Conservation (phyloP, 2,797 vertebrate genomes). For the Semaprochilodus insignis region DNA sequence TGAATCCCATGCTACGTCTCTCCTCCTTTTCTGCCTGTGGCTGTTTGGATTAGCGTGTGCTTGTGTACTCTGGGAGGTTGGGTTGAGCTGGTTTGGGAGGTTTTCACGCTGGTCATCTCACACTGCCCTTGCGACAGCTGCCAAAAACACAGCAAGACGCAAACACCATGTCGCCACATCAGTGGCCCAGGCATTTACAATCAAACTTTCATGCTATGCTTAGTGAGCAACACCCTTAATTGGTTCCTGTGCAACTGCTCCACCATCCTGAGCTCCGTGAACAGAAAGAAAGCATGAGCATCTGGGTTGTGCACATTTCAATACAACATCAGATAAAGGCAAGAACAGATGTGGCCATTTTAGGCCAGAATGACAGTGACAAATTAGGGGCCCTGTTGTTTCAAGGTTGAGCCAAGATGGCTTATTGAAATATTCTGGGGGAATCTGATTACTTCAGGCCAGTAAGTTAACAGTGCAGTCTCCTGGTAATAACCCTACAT, state of each 20-base stretch:
- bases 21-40: not conserved
- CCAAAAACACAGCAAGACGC: conserved; percentile 64
- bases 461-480: not conserved
- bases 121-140: conserved; percentile 48
- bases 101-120: conserved; percentile 27
- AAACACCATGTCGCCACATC: conserved; percentile 70
- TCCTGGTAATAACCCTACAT: not conserved
- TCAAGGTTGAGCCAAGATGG: not conserved
- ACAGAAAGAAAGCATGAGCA: not conserved
- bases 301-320: conserved; percentile 5
- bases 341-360: not conserved
- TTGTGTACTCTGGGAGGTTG: conserved; percentile 2
- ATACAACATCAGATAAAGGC: not conserved
- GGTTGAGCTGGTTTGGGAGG: conserved; percentile 7
- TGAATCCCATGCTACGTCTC: not conserved
- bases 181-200: conserved; percentile 66
- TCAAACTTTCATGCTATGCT: conserved; percentile 71
- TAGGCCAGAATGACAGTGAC: not conserved
- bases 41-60: conserved; percentile 6
- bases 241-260: conserved; percentile 72
- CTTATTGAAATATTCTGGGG: conserved; percentile 4
- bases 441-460: not conserved
- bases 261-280: conserved; percentile 50
- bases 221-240: conserved; percentile 69
- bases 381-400: not conserved